A percentile compares a stretch with the other conserved stretches of the same genome.
These are phyloP conservation scores for Pinna nobilis DNA, from an alignment of 1,140 invertebrate genomes.

Conservation along the genomic window DNA sequence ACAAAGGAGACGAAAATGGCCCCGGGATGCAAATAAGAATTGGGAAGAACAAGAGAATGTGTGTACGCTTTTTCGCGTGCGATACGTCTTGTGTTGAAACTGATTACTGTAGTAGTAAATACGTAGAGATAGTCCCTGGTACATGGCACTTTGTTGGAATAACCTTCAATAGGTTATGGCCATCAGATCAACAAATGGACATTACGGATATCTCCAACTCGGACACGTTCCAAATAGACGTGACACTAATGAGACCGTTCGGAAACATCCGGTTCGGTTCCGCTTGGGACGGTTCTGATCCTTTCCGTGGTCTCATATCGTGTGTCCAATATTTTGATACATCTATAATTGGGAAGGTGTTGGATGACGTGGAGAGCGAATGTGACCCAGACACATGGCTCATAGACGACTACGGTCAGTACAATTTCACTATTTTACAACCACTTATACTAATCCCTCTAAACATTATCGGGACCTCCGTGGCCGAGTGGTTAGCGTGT, in stretches of 20 bases:
- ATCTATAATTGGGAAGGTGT: constrained; percentile 10
- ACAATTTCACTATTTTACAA: not conserved
- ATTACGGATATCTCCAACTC: not conserved
- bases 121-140: not conserved
- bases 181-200: not conserved
- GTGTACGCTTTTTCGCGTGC: not conserved
- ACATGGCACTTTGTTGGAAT: not conserved
- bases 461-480: too few species aligned
- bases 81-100: not conserved
- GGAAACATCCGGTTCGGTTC: constrained; percentile 2
- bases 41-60: not conserved
- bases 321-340: constrained; percentile 25
- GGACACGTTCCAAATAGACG: not conserved
- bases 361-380: not conserved
- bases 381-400: constrained; percentile 21
- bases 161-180: constrained; percentile 6
- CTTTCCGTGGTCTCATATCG: not conserved
- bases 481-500: too few species aligned
- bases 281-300: not conserved
- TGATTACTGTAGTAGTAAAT: not conserved
- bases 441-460: not conserved
- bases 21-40: constrained; percentile 1
- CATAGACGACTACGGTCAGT: not conserved
- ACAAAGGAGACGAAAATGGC: not conserved
- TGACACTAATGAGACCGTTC: not conserved